A percentile compares a stretch with the other conserved stretches of the same genome.
Evolutionary conservation across 2,113 vertebrate genomes (phyloP).

Genomic region (Cynoglossus semilaevis): DNA sequence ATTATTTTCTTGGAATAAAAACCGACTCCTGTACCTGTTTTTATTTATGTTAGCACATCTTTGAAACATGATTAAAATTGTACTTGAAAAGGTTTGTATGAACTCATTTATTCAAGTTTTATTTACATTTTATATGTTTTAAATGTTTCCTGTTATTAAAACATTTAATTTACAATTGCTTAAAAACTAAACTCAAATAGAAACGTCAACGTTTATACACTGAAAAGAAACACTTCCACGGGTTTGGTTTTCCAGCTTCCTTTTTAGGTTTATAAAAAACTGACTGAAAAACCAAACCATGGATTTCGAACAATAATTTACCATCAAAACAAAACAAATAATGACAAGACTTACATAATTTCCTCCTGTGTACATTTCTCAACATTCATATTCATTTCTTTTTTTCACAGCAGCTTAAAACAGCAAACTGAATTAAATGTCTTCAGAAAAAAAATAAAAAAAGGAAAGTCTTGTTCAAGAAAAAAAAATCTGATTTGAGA

Average conservation of each 20-base stretch:
- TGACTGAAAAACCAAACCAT: background rate
- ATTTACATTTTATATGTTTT: constrained; percentile 12
- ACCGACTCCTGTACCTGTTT: constrained; percentile 39
- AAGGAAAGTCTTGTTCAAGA: background rate
- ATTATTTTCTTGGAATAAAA: constrained; percentile 64
- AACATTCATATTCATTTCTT: no score
- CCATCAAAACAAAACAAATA: no score
- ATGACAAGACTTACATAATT: no score
- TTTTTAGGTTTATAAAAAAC: no score
- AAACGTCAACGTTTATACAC: constrained; percentile 1
- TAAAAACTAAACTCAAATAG: constrained; percentile 37
- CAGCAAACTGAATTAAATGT: background rate
- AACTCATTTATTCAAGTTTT: constrained; percentile 30
- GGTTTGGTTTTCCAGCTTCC: constrained; percentile 4
- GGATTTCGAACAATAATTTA: no score
- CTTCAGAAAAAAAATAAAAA: background rate
- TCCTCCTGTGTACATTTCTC: no score
- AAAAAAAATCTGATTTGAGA: background rate
- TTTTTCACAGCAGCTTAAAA: background rate
- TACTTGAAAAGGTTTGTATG: background rate
- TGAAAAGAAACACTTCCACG: constrained; percentile 24
- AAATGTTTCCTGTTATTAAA: constrained; percentile 38
- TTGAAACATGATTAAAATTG: constrained; percentile 2
- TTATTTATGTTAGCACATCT: constrained; percentile 20
- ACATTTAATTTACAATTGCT: constrained; percentile 54